These are phyloP conservation scores for Pedicia rivosa DNA, from an alignment of 2,888 invertebrate genomes.

Conservation along the genomic window DNA sequence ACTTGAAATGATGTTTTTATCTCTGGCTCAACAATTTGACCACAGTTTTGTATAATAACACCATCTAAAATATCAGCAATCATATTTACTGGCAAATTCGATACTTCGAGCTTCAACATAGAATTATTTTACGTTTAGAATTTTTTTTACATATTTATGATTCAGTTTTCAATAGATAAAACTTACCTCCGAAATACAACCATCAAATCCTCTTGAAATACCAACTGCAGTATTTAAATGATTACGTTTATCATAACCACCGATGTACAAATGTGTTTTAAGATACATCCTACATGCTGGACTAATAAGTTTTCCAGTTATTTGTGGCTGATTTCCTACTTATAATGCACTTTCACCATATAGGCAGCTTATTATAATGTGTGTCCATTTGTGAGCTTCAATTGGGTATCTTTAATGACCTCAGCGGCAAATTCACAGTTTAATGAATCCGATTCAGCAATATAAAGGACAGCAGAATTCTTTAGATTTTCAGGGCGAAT, in stretches of 20 bases:
- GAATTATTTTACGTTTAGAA: conserved; percentile 7
- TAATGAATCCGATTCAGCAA: conserved; percentile 67
- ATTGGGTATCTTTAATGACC: conserved; percentile 58
- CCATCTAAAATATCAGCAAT: conserved; percentile 59
- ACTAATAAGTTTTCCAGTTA: conserved; percentile 46
- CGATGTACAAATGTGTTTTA: conserved; percentile 65
- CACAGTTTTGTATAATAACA: conserved; percentile 47
- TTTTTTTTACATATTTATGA: conserved; percentile 6
- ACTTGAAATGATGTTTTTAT: too few species aligned
- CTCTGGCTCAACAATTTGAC: too few species aligned
- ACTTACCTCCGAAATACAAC: conserved; percentile 78
- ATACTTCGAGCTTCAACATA: conserved; percentile 31
- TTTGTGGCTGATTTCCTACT: conserved; percentile 51
- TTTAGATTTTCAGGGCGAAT: conserved; percentile 36
- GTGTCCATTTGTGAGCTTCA: conserved; percentile 62
- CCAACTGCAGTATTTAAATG: conserved; percentile 55
- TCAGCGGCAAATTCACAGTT: conserved; percentile 77
- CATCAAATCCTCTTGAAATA: conserved; percentile 62
- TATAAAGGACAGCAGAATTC: conserved; percentile 76
- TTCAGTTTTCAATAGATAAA: too few species aligned
- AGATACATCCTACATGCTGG: conserved; percentile 49
- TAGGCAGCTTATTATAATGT: too few species aligned
- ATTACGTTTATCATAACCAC: conserved; percentile 58
- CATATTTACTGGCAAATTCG: conserved; percentile 48
- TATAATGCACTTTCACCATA: conserved; percentile 51